Base-by-base conservation (phyloP, 2,113 vertebrate species). In the Melanotaenia duboulayi region DNA sequence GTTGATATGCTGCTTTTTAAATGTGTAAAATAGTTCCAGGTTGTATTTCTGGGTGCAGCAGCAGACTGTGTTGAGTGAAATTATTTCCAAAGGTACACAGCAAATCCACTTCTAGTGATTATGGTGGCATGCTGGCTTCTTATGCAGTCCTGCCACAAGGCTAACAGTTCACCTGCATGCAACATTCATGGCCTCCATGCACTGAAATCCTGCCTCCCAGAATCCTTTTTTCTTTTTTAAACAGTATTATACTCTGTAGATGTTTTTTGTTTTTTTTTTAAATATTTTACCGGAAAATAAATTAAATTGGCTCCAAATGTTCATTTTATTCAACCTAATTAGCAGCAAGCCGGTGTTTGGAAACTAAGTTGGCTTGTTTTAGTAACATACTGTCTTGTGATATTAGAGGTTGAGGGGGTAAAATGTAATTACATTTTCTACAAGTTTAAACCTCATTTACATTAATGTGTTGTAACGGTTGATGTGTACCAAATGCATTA, bases 391-490 rank as follows among this genome's bases (percentile, higher is more conserved):
- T 32, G 12, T 59, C 11, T 7, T 44, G 11, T 13, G 17, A 42
- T 37, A 13, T 66, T 42, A 42, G 2, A 4, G 49, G 32, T 42
- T 9, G 57, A 55, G 52, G 42, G n/a, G 54, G 16, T 35, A 0
- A 39, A 13, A 68, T 13, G 24, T 49, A 49, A 25, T 61, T 69
- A 19, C 19, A 39, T 24, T 59, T 69, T 48, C 11, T 19, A 13
- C n/a, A 61, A 39, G 42, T 24, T 69, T 17, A 56, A 52, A 14
- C 9, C 24, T 68, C 13, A 44, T 54, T 77, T 54, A 52, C n/a
- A 9, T 48, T 4, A 35, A 64, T 17, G 11, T 20, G 11, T 37
- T 50, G 16, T 24, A 28, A 44, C 32, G 4, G 24, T 54, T 22
- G 17, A 49, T 61, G 11, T 40, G 54, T 52, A 51, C 59, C 39